Percentiles rank a stretch among this genome's conserved stretches.
phyloP scores from a whole-genome alignment of 2,888 invertebrate species.

The Lithosia quadra region DNA sequence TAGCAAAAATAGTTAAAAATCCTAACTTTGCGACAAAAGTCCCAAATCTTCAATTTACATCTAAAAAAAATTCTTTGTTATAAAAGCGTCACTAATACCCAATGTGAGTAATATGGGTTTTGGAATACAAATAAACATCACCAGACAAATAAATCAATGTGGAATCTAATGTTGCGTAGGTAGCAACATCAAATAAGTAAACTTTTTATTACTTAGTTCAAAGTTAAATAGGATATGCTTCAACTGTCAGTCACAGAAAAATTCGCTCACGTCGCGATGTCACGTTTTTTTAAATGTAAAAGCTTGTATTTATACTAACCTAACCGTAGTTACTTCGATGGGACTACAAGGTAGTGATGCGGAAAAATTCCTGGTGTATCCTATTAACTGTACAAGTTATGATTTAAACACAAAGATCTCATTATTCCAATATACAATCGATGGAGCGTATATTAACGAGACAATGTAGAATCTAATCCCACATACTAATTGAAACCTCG shows the following conservation, averaged over 20 bases:
- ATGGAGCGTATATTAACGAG: neutral
- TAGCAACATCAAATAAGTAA: neutral
- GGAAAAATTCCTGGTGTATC: neutral
- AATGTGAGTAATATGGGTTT: neutral
- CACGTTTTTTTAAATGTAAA: neutral
- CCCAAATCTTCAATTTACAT: too few relatives aligned
- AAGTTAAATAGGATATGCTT: neutral
- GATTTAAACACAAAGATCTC: neutral
- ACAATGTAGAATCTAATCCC: neutral
- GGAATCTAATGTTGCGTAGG: neutral
- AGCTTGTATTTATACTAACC: neutral
- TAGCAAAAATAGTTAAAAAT: neutral
- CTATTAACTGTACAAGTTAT: neutral
- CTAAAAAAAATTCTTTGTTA: too few relatives aligned
- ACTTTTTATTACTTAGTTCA: neutral
- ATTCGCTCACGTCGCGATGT: neutral
- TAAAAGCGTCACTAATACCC: neutral
- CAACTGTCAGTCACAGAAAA: conserved; percentile 1
- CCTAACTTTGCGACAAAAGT: neutral
- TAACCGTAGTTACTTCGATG: neutral
- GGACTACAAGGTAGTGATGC: neutral
- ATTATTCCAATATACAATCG: neutral
- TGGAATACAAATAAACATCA: neutral
- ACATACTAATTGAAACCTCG: neutral
- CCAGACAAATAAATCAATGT: neutral